Conservation (phyloP, 2,797 vertebrate species). For the Synanceia verrucosa region DNA sequence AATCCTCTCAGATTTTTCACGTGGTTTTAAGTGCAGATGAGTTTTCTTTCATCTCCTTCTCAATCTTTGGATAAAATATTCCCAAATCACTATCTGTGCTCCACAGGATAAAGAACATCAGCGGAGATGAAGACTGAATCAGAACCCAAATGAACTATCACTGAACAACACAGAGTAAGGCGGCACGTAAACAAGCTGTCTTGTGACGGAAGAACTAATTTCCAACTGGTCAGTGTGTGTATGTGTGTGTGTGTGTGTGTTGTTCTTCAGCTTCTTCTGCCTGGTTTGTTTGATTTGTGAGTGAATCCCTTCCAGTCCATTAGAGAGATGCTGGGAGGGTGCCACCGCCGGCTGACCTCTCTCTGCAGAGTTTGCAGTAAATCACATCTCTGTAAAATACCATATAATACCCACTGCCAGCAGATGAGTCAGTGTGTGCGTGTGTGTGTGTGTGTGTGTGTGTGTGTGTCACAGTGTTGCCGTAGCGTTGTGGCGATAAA, state of each 20-base stretch:
- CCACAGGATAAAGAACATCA: slow-evolving; percentile 23
- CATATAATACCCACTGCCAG: slow-evolving; percentile 19
- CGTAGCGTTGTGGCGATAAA: slow-evolving; percentile 2
- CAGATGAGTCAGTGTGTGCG: slow-evolving; percentile 14
- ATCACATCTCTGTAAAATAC: slow-evolving; percentile 63
- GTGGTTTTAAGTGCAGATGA: slow-evolving; percentile 12
- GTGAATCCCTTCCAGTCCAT: slow-evolving; percentile 73
- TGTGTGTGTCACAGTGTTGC: background rate
- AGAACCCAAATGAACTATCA: slow-evolving; percentile 11
- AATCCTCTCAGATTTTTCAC: slow-evolving; percentile 38
- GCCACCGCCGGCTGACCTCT: slow-evolving; percentile 58
- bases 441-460: background rate
- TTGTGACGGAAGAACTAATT: slow-evolving; percentile 46
- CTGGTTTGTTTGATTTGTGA: slow-evolving; percentile 69
- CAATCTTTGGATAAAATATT: slow-evolving; percentile 22
- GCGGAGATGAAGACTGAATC: background rate
- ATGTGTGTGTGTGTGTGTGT: background rate
- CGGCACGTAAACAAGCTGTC: slow-evolving; percentile 48
- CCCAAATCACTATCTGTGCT: background rate
- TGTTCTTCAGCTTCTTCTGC: slow-evolving; percentile 45
- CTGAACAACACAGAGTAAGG: background rate
- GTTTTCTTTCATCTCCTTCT: slow-evolving; percentile 9
- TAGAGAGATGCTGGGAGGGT: slow-evolving; percentile 61
- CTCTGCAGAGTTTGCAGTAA: slow-evolving; percentile 48
- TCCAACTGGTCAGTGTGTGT: slow-evolving; percentile 15